Evolutionary conservation across 2,888 invertebrate species (phyloP).

Genomic region (Dexiosoma caninum): DNA sequence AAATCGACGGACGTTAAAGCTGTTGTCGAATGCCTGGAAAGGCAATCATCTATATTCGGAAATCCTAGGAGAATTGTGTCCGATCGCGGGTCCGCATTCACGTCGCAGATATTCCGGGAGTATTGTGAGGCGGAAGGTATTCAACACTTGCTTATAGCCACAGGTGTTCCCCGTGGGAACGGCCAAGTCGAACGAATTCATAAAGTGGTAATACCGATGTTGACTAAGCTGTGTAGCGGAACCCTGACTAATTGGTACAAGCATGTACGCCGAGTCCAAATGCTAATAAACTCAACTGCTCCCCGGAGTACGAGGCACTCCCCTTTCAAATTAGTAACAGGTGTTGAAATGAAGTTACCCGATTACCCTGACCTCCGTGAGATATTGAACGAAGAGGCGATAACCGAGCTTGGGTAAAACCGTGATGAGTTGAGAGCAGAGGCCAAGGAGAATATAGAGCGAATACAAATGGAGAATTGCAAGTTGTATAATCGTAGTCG

Average conservation of each 20-base stretch:
- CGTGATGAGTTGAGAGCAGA: neutral
- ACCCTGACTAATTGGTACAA: conserved; percentile 10
- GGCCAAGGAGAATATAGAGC: conserved; percentile 2
- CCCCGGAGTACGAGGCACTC: neutral
- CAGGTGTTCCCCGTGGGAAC: neutral
- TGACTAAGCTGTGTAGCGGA: neutral
- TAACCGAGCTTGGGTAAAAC: neutral
- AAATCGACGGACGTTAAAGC: neutral
- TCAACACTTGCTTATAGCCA: neutral
- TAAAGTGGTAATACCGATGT: neutral
- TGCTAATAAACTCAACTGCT: neutral
- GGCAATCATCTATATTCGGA: neutral
- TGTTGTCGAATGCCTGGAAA: neutral
- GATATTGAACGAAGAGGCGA: neutral
- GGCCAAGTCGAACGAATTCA: conserved; percentile 31
- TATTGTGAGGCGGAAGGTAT: neutral
- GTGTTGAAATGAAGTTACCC: conserved; percentile 14
- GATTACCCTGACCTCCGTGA: neutral
- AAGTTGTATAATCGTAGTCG: neutral
- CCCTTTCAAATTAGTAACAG: neutral
- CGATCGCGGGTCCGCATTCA: neutral
- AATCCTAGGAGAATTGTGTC: neutral
- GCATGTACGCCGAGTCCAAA: conserved; percentile 18
- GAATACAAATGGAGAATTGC: neutral
- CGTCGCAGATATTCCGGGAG: neutral